phyloP scores from a whole-genome alignment of 1,140 invertebrate genomes.

The Pogonomyrmex barbatus region DNA sequence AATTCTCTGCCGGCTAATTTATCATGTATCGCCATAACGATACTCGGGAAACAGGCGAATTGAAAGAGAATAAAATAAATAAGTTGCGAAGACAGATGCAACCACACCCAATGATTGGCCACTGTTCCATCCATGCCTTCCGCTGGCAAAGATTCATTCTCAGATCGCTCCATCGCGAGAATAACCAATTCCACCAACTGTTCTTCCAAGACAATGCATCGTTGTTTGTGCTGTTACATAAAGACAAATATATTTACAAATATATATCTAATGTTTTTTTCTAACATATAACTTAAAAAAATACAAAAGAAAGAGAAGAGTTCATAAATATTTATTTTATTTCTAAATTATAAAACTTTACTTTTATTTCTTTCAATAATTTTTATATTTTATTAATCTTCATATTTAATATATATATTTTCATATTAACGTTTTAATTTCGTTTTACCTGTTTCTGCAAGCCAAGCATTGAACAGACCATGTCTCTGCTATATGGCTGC shows the following conservation, averaged over 20 bases:
- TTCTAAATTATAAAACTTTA: not conserved
- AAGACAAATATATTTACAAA: constrained; percentile 59
- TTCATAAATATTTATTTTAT: not conserved
- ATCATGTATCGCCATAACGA: constrained; percentile 95
- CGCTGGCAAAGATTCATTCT: constrained; percentile 87
- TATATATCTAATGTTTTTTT: not conserved
- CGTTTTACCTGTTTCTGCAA: constrained; percentile 93
- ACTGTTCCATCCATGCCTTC: constrained; percentile 89
- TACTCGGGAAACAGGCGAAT: constrained; percentile 96
- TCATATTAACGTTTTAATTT: not conserved
- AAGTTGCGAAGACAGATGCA: constrained; percentile 97
- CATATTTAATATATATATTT: not conserved
- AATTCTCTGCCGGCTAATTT: constrained; percentile 94
- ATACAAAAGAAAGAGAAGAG: not conserved
- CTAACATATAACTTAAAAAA: constrained; percentile 3
- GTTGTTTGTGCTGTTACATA: constrained; percentile 91
- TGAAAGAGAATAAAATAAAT: constrained; percentile 98
- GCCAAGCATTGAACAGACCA: constrained; percentile 97
- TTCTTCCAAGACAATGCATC: constrained; percentile 96
- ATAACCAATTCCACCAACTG: constrained; percentile 97
- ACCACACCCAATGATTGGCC: constrained; percentile 94
- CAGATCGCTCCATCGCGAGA: constrained; percentile 96
- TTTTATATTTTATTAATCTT: not conserved
- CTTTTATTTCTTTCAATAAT: not conserved
- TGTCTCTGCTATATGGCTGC: constrained; percentile 98